phyloP scores from a whole-genome alignment of 2,888 invertebrate genomes.

The Sinentomon sp. region DNA sequence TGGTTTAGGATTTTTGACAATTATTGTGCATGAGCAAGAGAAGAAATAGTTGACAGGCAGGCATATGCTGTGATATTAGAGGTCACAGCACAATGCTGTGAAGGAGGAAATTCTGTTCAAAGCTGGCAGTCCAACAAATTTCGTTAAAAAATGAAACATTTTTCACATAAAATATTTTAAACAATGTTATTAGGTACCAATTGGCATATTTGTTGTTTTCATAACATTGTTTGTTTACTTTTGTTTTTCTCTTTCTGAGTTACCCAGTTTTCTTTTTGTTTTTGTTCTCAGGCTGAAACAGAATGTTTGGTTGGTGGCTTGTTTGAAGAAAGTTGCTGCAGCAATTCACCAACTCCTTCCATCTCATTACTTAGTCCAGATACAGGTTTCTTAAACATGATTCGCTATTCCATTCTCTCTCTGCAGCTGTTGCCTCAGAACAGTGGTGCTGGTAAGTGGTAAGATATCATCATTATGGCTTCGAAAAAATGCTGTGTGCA shows the following conservation, averaged over 20 bases:
- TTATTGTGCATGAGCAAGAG: too few relatives aligned
- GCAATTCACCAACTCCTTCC: conserved; percentile 18
- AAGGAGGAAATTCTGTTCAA: too few relatives aligned
- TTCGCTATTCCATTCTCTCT: conserved; percentile 43
- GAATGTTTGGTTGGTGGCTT: conserved; percentile 27
- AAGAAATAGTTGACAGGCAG: too few relatives aligned
- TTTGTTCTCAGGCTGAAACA: conserved; percentile 23
- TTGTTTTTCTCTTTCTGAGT: conserved; percentile 26
- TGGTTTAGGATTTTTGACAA: conserved; percentile 8
- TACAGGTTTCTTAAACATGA: conserved; percentile 42
- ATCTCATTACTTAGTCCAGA: conserved; percentile 34
- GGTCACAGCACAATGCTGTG: too few relatives aligned
- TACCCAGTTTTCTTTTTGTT: conserved; percentile 14
- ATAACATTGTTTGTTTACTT: conserved; percentile 3
- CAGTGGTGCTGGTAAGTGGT: conserved; percentile 35
- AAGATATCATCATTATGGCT: conserved; percentile 1
- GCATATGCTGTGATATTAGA: too few relatives aligned
- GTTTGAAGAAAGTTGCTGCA: conserved; percentile 23
- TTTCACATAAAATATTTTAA: not conserved
- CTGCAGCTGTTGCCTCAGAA: conserved; percentile 42
- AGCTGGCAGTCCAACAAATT: too few relatives aligned
- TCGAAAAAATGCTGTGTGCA: not conserved
- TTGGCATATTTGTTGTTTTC: not conserved
- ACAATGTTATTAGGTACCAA: not conserved
- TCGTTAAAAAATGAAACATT: not conserved